Base-by-base conservation (phyloP, 30 jellyfish, hydroid and myxozoan species). In the Chrysaora quinquecirrha region DNA sequence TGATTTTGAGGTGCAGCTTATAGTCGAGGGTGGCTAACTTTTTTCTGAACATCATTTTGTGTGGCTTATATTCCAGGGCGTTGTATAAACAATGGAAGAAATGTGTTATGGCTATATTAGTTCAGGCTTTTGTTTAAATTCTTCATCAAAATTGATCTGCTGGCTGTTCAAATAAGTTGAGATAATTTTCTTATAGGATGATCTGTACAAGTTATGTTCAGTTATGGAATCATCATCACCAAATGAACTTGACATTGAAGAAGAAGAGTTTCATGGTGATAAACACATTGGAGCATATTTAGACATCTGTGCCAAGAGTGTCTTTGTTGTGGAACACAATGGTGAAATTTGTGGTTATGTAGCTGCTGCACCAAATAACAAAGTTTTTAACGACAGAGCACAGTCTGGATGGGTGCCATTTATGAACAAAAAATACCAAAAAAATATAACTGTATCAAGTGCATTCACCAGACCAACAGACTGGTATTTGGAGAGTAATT, bases 331-430 rank as follows among this genome's bases (percentile, higher is more conserved):
- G 10, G 99, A 94, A 73, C 94, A 87, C 75, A 78, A 83, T 58
- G 90, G 61, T 34, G 95, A 85, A n/a, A 73, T 94, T 1, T 88
- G 97, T 54, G 99, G 99, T 46, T 86, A 71, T 74, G 95, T 86
- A 24, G 99, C 99, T 7, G 96, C 96, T 18, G 97, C 80, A 22
- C 95, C 97, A 3, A 69, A 89, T 75, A 94, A 87, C 87, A 84
- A 94, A 76, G 30, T 11, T 18, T 94, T 87, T 63, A 47, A 66
- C 72, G 96, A 88, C 60, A 29, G 64, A n/a, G 73, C 82, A 3
- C 31, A 33, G 1, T 43, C 49, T 34, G 52, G 48, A 11, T 82
- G 98, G 95, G 61, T 43, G 9, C 63, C 90, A 9, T 75, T 71
- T 20, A 32, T 70, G 65, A 88, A 77, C 1, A 64, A 38, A 29